Evolutionary conservation across 2,888 invertebrate genomes (phyloP).

Genomic region (Brenthis ino): DNA sequence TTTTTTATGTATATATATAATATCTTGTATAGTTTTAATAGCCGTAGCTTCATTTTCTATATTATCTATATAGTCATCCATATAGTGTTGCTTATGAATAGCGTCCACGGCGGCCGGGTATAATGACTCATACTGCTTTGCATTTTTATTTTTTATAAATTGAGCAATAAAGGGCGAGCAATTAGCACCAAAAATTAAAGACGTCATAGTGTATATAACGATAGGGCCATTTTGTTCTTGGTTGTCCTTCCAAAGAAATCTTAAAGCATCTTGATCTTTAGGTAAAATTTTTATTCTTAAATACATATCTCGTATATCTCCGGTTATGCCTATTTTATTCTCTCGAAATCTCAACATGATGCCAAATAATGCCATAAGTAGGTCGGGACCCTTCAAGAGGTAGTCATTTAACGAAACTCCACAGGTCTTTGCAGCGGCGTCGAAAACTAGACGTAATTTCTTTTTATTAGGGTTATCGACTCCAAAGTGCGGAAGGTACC

Average conservation of each 20-base stretch:
- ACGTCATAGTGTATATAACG: slow-evolving; percentile 2
- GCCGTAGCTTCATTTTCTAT: background rate
- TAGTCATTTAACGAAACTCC: slow-evolving; percentile 41
- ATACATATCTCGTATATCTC: background rate
- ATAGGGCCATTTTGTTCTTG: background rate
- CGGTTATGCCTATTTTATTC: slow-evolving; percentile 29
- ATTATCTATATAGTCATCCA: slow-evolving; percentile 20
- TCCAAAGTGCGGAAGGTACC: slow-evolving; percentile 43
- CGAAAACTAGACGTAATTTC: slow-evolving; percentile 40
- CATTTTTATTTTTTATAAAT: slow-evolving; percentile 35
- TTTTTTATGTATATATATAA: slow-evolving; percentile 8
- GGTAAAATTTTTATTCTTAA: background rate
- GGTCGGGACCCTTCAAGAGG: slow-evolving; percentile 42
- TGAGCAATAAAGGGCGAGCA: slow-evolving; percentile 39
- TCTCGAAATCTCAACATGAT: slow-evolving; percentile 51
- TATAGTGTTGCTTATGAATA: slow-evolving; percentile 19
- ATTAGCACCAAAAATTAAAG: slow-evolving; percentile 37
- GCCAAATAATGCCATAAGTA: slow-evolving; percentile 46
- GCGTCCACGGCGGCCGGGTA: slow-evolving; percentile 22
- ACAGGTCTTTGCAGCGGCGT: slow-evolving; percentile 36
- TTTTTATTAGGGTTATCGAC: slow-evolving; percentile 35
- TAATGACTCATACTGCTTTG: slow-evolving; percentile 8
- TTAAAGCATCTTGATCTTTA: slow-evolving; percentile 49
- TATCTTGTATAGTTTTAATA: background rate
- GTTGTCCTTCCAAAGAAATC: slow-evolving; percentile 47